These are phyloP conservation scores for Colletes collaris DNA, from an alignment of 2,888 invertebrate species.

Conservation along the genomic window DNA sequence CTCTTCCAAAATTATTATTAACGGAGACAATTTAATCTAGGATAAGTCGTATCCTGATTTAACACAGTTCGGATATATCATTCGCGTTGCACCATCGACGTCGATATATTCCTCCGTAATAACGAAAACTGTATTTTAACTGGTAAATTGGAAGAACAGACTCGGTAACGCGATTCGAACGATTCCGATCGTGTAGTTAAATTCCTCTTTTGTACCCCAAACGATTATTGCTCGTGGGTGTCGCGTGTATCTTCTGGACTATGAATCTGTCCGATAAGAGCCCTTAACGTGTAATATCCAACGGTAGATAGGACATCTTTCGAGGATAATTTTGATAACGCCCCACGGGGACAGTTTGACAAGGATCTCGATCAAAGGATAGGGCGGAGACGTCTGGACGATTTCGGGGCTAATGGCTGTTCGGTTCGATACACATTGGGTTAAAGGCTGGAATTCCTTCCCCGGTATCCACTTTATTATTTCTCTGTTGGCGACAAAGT, in stretches of 20 bases:
- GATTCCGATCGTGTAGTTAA: no score
- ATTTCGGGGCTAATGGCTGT: neutral
- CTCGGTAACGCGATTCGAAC: no score
- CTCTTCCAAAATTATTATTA: no score
- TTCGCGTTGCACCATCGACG: no score
- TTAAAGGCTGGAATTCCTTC: conserved; percentile 15
- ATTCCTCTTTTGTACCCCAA: neutral
- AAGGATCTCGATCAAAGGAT: conserved; percentile 46
- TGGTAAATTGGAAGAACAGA: no score
- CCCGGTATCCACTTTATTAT: neutral
- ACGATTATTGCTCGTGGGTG: conserved; percentile 18
- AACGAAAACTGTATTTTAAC: no score
- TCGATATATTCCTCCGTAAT: no score
- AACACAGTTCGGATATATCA: no score
- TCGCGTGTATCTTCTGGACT: conserved; percentile 40
- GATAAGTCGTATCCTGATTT: no score
- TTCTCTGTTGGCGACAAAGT: neutral
- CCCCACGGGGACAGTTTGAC: conserved; percentile 43
- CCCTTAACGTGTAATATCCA: conserved; percentile 59
- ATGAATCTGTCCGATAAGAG: conserved; percentile 60
- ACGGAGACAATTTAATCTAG: no score
- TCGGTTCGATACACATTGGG: neutral
- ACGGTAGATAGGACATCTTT: conserved; percentile 54
- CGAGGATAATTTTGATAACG: conserved; percentile 61
- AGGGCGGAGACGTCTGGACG: conserved; percentile 12